A percentile compares a stretch with the other conserved stretches of the same genome.
Conservation (phyloP, 2,797 vertebrate genomes). For the Tragelaphus eurycerus region DNA sequence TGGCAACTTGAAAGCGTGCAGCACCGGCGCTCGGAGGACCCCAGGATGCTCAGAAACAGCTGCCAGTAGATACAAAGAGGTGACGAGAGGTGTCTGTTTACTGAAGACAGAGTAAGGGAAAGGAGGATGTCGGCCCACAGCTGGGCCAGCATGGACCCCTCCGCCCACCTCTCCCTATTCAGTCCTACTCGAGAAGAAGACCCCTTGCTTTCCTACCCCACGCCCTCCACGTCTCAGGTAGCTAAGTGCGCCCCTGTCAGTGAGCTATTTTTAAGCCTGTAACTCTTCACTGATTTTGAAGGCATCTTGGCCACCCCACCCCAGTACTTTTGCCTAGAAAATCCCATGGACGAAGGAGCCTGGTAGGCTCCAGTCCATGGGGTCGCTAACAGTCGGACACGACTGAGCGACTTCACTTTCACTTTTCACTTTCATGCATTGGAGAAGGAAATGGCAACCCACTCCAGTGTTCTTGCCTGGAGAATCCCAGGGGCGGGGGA, state of each 20-base stretch:
- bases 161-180: rapidly evolving
- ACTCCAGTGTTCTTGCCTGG: no score
- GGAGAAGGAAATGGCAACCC: no score
- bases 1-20: rapidly evolving
- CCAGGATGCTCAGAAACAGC: rapidly evolving
- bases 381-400: no score
- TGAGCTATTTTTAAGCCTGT: neutral
- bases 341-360: no score
- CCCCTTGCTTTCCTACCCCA: rapidly evolving
- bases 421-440: no score
- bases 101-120: rapidly evolving
- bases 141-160: rapidly evolving
- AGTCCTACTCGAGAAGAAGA: neutral
- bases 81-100: rapidly evolving
- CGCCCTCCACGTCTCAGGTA: rapidly evolving
- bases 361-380: no score
- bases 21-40: rapidly evolving
- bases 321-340: no score
- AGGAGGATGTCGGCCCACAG: rapidly evolving
- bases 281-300: rapidly evolving
- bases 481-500: no score
- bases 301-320: no score
- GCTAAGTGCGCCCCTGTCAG: rapidly evolving
- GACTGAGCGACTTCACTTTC: no score
- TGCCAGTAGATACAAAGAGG: rapidly evolving